Percentiles rank a stretch among this genome's conserved stretches.
Conservation (phyloP, 2,888 invertebrate species). For the Eledone cirrhosa region DNA sequence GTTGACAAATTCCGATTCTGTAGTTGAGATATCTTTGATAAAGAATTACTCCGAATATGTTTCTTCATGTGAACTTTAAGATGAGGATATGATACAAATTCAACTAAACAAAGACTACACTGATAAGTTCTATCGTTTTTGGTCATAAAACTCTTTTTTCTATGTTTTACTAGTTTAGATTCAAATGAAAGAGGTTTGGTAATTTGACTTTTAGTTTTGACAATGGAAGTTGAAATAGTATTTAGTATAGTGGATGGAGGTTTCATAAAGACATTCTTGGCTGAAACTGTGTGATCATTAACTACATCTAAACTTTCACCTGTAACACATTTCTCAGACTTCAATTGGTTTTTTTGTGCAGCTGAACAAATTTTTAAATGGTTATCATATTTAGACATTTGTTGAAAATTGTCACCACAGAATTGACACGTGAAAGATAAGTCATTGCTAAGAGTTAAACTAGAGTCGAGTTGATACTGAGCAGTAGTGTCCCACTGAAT, state of each 20-base stretch:
- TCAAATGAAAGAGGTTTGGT: no score
- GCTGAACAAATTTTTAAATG: neutral
- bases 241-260: no score
- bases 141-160: no score
- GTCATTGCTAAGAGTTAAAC: neutral
- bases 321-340: no score
- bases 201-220: no score
- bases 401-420: neutral
- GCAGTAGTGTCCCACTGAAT: neutral
- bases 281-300: neutral
- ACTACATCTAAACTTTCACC: neutral
- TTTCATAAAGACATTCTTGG: neutral
- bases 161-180: no score
- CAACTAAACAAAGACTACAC: slow-evolving; percentile 4
- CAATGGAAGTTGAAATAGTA: no score
- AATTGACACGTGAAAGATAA: neutral
- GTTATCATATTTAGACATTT: neutral
- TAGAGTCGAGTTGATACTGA: neutral
- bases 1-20: neutral
- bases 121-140: slow-evolving; percentile 5
- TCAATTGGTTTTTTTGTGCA: neutral
- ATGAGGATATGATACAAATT: neutral
- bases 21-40: neutral
- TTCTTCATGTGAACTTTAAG: neutral
- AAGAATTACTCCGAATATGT: neutral